Conservation (phyloP, 2,797 vertebrate genomes). For the Potorous gilbertii region DNA sequence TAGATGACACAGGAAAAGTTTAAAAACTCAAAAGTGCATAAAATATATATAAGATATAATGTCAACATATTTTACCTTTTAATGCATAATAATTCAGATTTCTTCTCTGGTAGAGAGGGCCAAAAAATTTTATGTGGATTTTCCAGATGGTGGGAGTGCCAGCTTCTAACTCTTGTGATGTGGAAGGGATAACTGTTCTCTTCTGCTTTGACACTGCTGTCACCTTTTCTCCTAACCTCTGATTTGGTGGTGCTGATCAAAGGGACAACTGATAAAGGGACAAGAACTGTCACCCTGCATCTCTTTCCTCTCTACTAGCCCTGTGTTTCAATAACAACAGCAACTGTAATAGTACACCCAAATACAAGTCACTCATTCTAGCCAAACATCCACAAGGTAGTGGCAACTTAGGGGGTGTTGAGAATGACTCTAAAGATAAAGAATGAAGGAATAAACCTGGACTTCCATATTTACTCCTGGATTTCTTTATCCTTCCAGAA, state of each 20-base stretch:
- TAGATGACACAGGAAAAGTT: no score
- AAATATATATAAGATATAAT: no score
- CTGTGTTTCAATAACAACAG: background rate
- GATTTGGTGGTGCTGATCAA: background rate
- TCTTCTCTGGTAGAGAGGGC: no score
- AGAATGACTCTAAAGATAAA: background rate
- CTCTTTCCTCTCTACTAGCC: background rate
- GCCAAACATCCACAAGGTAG: background rate
- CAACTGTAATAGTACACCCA: background rate
- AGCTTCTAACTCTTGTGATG: no score
- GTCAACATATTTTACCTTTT: no score
- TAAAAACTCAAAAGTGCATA: no score
- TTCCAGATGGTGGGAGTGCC: no score
- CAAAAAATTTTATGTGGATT: no score
- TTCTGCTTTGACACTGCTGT: conserved; percentile 13
- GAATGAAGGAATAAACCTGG: conserved; percentile 26
- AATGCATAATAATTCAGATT: no score
- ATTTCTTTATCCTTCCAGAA: background rate
- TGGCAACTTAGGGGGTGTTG: background rate
- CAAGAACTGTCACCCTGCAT: background rate
- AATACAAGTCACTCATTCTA: background rate
- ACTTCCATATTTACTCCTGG: conserved; percentile 2
- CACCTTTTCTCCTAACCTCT: background rate
- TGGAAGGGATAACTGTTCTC: background rate
- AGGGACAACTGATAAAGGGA: conserved; percentile 2